Base-by-base conservation (phyloP, 2,888 invertebrate species). In the Petrolisthes cinctipes region DNA sequence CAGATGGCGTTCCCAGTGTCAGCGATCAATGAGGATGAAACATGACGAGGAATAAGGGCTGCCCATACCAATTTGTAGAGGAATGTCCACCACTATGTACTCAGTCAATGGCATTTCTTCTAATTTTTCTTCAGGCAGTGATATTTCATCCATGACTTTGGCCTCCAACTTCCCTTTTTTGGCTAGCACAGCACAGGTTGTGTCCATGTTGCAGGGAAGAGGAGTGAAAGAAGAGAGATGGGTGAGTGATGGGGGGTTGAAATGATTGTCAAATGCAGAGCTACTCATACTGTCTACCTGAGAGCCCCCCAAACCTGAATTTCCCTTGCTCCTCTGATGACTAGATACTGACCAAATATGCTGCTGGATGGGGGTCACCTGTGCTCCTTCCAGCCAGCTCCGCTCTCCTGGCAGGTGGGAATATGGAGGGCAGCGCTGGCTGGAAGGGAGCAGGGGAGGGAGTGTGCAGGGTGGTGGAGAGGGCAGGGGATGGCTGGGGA, bases 11-110 rank as follows among this genome's bases (percentile, higher is more conserved):
- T 66, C 54, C n/a, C 57, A n/a, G 82, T 51, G 56, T 89, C 84
- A 89, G 83, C 87, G 85, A 71, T 96, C 95, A 92, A 95, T 94
- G 92, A 94, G 94, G 92, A 95, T 93, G 92, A 95, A 94, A 94
- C 94, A 95, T 92, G 95, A 95, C 92, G 95, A 95, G 92, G 95
- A 95, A 93, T 95, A 95, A 91, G 95, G 95, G 93, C 95, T 95
- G 92, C 95, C 95, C 92, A 95, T 93, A 91, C 94, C 95, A 93
- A 95, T 91, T 91, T 92, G 92, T 90, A 92, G 91, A 80, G 91
- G 92, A 91, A 92, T 92, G 91, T 92, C 92, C 91, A 92, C 91
- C 57, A 91, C 92, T 91, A 91, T 92, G 91, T 89, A 89, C 91
- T 87, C 87, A 80, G 87, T 88, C 66, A 71, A 57, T 20, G 81